Percentiles rank a stretch among this genome's conserved stretches.
These are phyloP conservation scores for Aricia agestis DNA, from an alignment of 1,140 invertebrate species.

Conservation along the genomic window DNA sequence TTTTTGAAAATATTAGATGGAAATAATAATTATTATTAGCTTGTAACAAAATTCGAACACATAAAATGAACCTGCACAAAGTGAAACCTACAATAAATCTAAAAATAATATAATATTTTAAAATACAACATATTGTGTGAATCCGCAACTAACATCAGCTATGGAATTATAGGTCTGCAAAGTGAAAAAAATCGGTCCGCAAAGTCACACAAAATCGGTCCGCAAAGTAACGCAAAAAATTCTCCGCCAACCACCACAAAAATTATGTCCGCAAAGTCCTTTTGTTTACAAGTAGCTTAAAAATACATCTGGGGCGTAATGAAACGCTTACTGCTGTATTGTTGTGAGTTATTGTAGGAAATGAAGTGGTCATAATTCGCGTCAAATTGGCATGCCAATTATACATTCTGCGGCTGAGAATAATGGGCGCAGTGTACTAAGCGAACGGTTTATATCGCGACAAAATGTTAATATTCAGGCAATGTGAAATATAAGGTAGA, in stretches of 20 bases:
- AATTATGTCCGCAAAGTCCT: background rate
- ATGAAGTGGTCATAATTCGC: slow-evolving; percentile 41
- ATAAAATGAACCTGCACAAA: too few species aligned
- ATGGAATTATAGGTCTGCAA: too few species aligned
- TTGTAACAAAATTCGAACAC: too few species aligned
- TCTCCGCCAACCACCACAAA: background rate
- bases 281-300: slow-evolving; percentile 22
- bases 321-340: slow-evolving; percentile 28
- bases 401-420: slow-evolving; percentile 38
- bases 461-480: slow-evolving; percentile 21
- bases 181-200: too few species aligned
- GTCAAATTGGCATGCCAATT: slow-evolving; percentile 42
- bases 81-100: too few species aligned
- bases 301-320: slow-evolving; percentile 33
- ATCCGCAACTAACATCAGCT: too few species aligned
- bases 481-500: slow-evolving; percentile 20
- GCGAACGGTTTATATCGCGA: slow-evolving; percentile 30
- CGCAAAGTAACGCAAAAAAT: background rate
- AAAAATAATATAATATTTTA: too few species aligned
- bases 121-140: too few species aligned
- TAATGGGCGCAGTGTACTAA: slow-evolving; percentile 31
- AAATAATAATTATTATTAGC: too few species aligned
- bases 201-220: background rate
- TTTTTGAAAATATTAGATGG: too few species aligned
- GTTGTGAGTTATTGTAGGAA: slow-evolving; percentile 34